These are phyloP conservation scores for Okamejei kenojei DNA, from an alignment of 2,797 vertebrate genomes.

Conservation along the genomic window DNA sequence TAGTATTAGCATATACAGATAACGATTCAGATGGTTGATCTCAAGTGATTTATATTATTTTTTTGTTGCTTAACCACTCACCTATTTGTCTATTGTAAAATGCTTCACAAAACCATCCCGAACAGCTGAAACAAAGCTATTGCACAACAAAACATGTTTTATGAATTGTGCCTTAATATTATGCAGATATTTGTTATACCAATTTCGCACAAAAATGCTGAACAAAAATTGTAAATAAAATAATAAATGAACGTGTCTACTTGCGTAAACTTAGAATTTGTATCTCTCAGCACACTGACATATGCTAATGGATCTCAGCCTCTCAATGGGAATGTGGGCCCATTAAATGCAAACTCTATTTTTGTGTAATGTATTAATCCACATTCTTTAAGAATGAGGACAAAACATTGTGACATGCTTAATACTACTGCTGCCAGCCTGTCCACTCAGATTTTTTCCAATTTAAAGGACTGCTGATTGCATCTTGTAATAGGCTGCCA, in stretches of 20 bases:
- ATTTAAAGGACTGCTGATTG: slow-evolving; percentile 65
- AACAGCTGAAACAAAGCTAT: neutral
- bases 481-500: slow-evolving; percentile 63
- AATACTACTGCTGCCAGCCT: slow-evolving; percentile 62
- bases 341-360: slow-evolving; percentile 51
- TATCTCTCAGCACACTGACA: slow-evolving; percentile 27
- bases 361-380: slow-evolving; percentile 45
- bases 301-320: slow-evolving; percentile 44
- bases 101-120: neutral
- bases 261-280: slow-evolving; percentile 20
- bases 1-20: neutral
- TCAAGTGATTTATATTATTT: neutral
- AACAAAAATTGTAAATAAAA: slow-evolving; percentile 32
- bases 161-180: slow-evolving; percentile 14
- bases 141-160: neutral
- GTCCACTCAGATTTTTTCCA: slow-evolving; percentile 63
- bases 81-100: neutral
- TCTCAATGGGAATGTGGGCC: slow-evolving; percentile 52
- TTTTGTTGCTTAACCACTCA: neutral
- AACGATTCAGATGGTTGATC: neutral
- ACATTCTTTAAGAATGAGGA: slow-evolving; percentile 58
- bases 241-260: slow-evolving; percentile 32
- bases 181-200: neutral
- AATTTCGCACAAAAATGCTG: slow-evolving; percentile 1
- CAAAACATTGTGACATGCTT: slow-evolving; percentile 65